Evolutionary conservation across 2,888 invertebrate species (phyloP), one percentile per base, ranked within the genome.

Genomic region (Amphipoea lucens): DNA sequence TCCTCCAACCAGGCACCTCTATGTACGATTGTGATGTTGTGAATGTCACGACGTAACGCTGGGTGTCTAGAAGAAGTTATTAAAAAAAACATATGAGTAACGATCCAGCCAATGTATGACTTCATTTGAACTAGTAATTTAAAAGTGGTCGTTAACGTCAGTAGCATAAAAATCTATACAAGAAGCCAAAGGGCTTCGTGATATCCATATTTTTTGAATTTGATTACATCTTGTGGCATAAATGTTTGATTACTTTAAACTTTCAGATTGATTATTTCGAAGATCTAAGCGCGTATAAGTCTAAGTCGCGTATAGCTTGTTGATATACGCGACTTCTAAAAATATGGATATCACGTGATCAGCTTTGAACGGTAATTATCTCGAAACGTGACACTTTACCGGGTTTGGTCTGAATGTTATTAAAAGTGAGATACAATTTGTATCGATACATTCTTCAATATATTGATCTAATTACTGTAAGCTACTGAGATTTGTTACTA

Each of bases 1-100:
- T 98, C 79, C 98, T 97, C 99, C 99, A 99, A 0, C 99, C 99
- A 0, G 99, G 99, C 2, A 99, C 99, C 96, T 99, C 98, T 88
- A 99, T 98, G 93, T 98, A 99, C 0, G 99, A 99, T 90, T 99
- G 98, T 51, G 98, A 98, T 1, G 99, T 99, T 70, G 99, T 99
- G 92, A 99, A 99, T 7, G 99, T 99, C 17, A 99, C 99, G 12
- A 99, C 99, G 93, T 98, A 99, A 89, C 98, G 98, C 94, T 99
- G 99, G 2, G 99, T 99, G 94, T 99, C 99, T 98, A 14, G 14
- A 69, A 69, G 40, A 20, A 69, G 20, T 7, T 1, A 20, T 7
- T 11, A 5, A 29, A 45, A 67, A 29, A 62, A 7, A 14, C 17
- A 29, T 14, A 29, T 29, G 4, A 57, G 57, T n/a, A 23, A 57